These are phyloP conservation scores for Xestia ashworthii DNA, from an alignment of 2,888 invertebrate species.

Conservation along the genomic window DNA sequence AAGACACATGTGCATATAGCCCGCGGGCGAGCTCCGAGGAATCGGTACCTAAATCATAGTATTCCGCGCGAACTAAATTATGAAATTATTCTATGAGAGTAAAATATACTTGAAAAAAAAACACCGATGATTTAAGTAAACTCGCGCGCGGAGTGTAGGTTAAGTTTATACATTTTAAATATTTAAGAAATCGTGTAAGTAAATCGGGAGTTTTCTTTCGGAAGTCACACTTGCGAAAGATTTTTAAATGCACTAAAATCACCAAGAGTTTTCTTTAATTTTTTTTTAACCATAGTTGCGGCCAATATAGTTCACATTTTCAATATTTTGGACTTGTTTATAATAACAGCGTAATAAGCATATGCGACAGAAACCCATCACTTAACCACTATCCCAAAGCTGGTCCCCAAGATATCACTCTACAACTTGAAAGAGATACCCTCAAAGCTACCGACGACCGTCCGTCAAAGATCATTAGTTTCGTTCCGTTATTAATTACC, in stretches of 20 bases:
- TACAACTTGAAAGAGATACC: constrained; percentile 26
- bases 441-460: constrained; percentile 21
- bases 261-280: too few relatives aligned
- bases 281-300: background rate
- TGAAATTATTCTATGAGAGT: too few relatives aligned
- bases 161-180: background rate
- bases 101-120: too few relatives aligned
- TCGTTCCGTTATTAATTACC: constrained; percentile 62
- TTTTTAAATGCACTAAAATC: too few relatives aligned
- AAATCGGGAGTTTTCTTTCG: background rate
- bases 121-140: too few relatives aligned
- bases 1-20: too few relatives aligned
- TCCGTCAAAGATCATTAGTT: constrained; percentile 67
- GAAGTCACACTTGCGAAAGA: background rate
- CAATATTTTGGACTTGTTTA: background rate
- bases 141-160: too few relatives aligned
- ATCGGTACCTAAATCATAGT: too few relatives aligned
- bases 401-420: constrained; percentile 20
- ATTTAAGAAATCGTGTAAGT: background rate
- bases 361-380: background rate
- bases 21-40: too few relatives aligned
- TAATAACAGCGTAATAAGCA: background rate
- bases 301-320: too few relatives aligned
- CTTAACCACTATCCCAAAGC: background rate
- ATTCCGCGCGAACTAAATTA: too few relatives aligned